Conservation (phyloP, 2,797 vertebrate genomes). For the Diglossa cyanea region DNA sequence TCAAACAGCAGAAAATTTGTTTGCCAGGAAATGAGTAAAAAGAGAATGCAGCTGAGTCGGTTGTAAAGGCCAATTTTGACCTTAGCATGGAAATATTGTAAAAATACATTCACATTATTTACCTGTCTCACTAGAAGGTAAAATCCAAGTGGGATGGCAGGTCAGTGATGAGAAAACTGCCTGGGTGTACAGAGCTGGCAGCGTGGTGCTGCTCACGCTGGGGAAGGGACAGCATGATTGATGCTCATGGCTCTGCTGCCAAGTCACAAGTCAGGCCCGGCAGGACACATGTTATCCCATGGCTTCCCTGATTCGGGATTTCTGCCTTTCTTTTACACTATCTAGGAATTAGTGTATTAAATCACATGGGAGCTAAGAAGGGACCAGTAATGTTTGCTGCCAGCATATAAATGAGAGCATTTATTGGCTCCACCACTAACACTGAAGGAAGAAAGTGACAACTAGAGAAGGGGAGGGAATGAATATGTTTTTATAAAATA, state of each 20-base stretch:
- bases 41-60: background rate
- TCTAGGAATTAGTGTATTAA: background rate
- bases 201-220: rapidly evolving
- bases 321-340: background rate
- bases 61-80: background rate
- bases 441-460: background rate
- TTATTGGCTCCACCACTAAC: background rate
- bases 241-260: background rate
- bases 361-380: background rate
- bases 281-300: background rate
- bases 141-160: background rate
- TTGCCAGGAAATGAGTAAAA: background rate
- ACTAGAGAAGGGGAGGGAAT: background rate
- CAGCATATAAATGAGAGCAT: background rate
- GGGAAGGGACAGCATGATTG: background rate
- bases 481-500: background rate
- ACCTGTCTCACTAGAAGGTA: background rate
- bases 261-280: background rate
- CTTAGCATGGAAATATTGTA: background rate
- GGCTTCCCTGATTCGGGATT: background rate
- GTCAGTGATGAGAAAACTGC: background rate
- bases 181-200: background rate
- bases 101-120: background rate
- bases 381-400: background rate
- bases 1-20: background rate